phyloP scores from a whole-genome alignment of 2,797 vertebrate genomes.

The Philypnodon macrostomus region DNA sequence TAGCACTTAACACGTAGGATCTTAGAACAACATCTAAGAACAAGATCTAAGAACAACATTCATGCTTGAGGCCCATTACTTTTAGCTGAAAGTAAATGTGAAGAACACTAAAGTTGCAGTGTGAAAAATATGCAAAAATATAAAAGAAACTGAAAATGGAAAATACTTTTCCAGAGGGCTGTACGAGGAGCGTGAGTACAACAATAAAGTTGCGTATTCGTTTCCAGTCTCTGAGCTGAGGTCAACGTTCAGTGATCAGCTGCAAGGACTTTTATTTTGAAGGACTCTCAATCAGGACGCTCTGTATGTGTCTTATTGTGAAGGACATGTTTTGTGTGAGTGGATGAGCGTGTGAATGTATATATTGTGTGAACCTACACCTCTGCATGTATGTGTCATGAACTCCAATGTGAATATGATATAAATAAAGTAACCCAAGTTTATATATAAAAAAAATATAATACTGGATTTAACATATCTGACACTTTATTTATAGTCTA shows the following conservation, averaged over 20 bases:
- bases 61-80: no score
- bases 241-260: slow-evolving; percentile 35
- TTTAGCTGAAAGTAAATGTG: no score
- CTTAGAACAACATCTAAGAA: no score
- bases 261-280: slow-evolving; percentile 28
- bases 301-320: no score
- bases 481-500: not conserved
- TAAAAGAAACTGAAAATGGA: no score
- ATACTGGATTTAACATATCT: not conserved
- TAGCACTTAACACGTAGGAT: no score
- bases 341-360: not conserved
- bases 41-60: no score
- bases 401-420: slow-evolving; percentile 54
- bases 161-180: not conserved
- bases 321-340: slow-evolving; percentile 5
- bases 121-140: no score
- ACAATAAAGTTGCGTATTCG: slow-evolving; percentile 4
- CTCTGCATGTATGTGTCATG: slow-evolving; percentile 50
- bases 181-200: slow-evolving; percentile 4
- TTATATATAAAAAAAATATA: slow-evolving; percentile 34
- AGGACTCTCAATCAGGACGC: slow-evolving; percentile 5
- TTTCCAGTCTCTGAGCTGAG: slow-evolving; percentile 11
- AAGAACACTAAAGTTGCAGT: no score
- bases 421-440: slow-evolving; percentile 50
- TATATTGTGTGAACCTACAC: slow-evolving; percentile 20